Conservation (phyloP, 2,797 vertebrate genomes). For the Ctenochaetus hawaiiensis region DNA sequence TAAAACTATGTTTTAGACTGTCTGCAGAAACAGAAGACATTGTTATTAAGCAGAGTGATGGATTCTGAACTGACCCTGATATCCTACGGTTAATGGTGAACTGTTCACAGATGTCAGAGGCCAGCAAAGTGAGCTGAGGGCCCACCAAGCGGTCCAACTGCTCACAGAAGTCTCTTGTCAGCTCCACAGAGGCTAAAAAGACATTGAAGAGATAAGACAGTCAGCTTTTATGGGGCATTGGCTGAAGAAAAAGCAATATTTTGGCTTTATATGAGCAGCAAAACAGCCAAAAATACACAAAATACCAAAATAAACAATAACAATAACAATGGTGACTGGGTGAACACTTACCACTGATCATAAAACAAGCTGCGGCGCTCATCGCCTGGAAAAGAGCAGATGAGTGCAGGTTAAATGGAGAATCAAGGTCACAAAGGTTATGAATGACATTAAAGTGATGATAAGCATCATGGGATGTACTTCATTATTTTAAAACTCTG, state of each 20-base stretch:
- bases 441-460: slow-evolving; percentile 55
- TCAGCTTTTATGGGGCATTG: background rate
- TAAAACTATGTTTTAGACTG: no score
- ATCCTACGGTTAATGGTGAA: slow-evolving; percentile 96
- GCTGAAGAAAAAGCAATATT: background rate
- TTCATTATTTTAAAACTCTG: slow-evolving; percentile 70
- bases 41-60: background rate
- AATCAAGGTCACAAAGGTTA: slow-evolving; percentile 50
- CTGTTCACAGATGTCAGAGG: slow-evolving; percentile 98
- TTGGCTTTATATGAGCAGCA: background rate
- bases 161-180: slow-evolving; percentile 94
- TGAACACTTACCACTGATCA: slow-evolving; percentile 92
- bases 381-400: slow-evolving; percentile 90
- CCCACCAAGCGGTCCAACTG: slow-evolving; percentile 94
- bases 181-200: slow-evolving; percentile 88
- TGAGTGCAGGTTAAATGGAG: slow-evolving; percentile 29
- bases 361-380: slow-evolving; percentile 98
- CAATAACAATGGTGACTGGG: no score
- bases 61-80: slow-evolving; percentile 90
- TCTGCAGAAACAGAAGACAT: background rate
- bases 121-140: slow-evolving; percentile 95
- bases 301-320: background rate
- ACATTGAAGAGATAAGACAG: background rate
- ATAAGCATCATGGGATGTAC: slow-evolving; percentile 24
- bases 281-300: background rate